Base-by-base conservation (phyloP, 2,797 vertebrate species). In the Aeoliscus strigatus region DNA sequence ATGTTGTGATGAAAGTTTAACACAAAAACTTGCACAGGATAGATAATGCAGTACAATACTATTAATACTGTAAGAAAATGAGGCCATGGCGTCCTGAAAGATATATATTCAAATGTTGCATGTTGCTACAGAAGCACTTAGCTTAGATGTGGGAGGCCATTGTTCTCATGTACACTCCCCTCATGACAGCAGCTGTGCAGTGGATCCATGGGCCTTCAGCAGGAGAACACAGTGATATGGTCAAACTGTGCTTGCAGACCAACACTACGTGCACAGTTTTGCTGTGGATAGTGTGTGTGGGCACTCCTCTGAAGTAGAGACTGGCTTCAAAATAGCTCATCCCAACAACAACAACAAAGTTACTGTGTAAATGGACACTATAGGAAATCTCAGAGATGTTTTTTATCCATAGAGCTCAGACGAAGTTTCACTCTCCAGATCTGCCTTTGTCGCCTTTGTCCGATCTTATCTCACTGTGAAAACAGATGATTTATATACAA, bases 401-500 rank as follows among this genome's bases (percentile, higher is more conserved):
- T 70, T 54, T 64, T 29, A 43, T 49, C 58, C 32, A 25, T 12
- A 0, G 17, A 24, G 39, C 12, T 23, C 25, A 14, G 34, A 64
- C 62, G 25, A 48, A 35, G 10, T 30, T 15, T 50, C 29, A 24
- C 38, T 27, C 32, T 44, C 25, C 39, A 5, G 3, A 52, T 54
- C 31, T 11, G 27, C 21, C 26, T 55, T n/a, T n/a, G n/a, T n/a
- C n/a, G 26, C 57, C 39, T 60, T 35, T 68, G 27, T 52, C 40
- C 31, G 14, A 14, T 27, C 75, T 83, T 82, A 83, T 84, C 79
- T 60, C 14, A 1, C 56, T 63, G 48, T 71, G 60, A 77, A 79
- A 78, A 63, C 70, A 67, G 44, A 79, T 77, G 81, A 87, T 83
- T 84, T 85, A 86, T 81, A 63, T 57, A 39, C 60, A 52, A 62